Base-by-base conservation (phyloP, 1,140 invertebrate species). In the Trachymyrmex cornetzi region DNA sequence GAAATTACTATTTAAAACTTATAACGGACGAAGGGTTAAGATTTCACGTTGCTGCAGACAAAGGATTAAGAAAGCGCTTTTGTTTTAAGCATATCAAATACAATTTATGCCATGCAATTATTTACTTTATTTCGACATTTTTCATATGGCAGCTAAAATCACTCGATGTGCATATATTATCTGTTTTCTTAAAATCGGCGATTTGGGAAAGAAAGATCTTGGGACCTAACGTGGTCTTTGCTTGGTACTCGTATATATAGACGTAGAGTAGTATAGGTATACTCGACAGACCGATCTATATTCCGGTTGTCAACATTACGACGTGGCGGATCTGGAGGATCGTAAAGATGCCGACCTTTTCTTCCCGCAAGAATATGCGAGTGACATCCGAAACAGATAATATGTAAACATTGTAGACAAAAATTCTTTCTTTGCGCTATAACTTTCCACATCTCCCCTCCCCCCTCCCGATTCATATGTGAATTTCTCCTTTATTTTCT, bases 211-310 rank as follows among this genome's bases (percentile, higher is more conserved):
- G 24, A 81, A 59, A 86, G 34, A 6, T 22, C 38, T 34, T 34
- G 9, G n/a, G 24, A 48, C 12, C 30, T 79, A 64, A 72, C 80
- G 88, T n/a, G n/a, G n/a, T 89, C 87, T 85, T 77, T 80, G 59
- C 57, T 30, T 19, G 12, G 16, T 89, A n/a, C n/a, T n/a, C n/a
- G n/a, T n/a, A n/a, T n/a, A 85, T 85, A 89, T 30, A 57, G 67
- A 79, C 27, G 27, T 27, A 27, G 27, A 34, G 30, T 34, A 34
- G 30, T 34, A 34, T 34, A 34, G 6, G 50, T 53, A 9, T 14
- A 19, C n/a, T n/a, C 22, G 24, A 27, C 27, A 50, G 16, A 24
- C 38, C 14, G 38, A 86, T 80, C 75, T 69, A 64, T 64, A 80
- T 48, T 82, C 80, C 30, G 34, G 53, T 82, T 82, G 53, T 71